Conservation (phyloP, 2,797 vertebrate genomes). For the Sebastes reedi region DNA sequence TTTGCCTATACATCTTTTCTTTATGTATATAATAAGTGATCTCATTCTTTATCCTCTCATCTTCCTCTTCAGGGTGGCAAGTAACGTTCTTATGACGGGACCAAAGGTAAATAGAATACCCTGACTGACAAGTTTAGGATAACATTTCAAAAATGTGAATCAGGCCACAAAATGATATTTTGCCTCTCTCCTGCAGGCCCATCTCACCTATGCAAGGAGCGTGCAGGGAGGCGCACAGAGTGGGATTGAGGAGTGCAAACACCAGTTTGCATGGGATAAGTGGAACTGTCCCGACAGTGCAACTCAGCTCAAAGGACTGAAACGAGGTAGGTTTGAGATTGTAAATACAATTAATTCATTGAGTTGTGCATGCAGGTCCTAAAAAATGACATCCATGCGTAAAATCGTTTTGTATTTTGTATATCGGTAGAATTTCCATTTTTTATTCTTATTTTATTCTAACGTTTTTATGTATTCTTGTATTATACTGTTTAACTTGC, state of each 20-base stretch:
- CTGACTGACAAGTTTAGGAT: not conserved
- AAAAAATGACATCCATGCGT: not conserved
- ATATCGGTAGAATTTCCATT: too few species aligned
- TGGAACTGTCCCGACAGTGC: conserved; percentile 95
- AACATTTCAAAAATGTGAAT: not conserved
- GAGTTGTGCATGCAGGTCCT: not conserved
- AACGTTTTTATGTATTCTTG: too few species aligned
- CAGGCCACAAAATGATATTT: not conserved
- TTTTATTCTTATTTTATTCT: too few species aligned
- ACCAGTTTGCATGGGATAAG: conserved; percentile 93
- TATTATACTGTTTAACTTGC: too few species aligned
- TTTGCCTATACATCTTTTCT: not conserved
- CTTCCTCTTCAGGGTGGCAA: conserved; percentile 87
- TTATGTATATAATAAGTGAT: not conserved
- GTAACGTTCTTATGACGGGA: conserved; percentile 96
- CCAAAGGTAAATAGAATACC: conserved; percentile 87
- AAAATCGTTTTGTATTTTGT: not conserved
- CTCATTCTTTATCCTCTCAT: not conserved
- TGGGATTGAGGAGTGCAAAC: conserved; percentile 92
- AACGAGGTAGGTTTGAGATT: conserved; percentile 81
- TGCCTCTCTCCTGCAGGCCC: conserved; percentile 80
- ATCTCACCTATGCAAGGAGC: conserved; percentile 88
- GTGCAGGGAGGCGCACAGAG: conserved; percentile 90
- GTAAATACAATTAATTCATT: not conserved
- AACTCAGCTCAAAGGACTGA: conserved; percentile 88